Conservation (phyloP, 2,797 vertebrate species). For the Coregonus sp. region DNA sequence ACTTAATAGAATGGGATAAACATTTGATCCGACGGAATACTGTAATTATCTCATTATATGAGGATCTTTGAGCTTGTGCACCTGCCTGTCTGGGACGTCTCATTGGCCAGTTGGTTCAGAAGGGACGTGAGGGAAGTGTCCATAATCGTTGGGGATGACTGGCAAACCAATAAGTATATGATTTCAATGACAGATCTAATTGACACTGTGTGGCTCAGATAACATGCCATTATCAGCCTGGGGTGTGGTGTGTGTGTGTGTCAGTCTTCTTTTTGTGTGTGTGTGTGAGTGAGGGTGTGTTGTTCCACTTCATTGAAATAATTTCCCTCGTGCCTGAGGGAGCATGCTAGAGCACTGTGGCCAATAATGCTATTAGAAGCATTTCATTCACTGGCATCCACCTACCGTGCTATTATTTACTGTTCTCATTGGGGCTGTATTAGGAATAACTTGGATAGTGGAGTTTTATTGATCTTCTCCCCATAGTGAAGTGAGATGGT, state of each 20-base stretch:
- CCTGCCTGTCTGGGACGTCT: background rate
- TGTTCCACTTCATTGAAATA: background rate
- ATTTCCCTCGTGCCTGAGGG: constrained; percentile 17
- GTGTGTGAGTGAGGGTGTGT: background rate
- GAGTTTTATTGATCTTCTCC: constrained; percentile 22
- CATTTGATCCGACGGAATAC: constrained; percentile 28
- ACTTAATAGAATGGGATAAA: constrained; percentile 23
- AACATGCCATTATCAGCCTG: background rate
- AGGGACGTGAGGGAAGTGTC: background rate
- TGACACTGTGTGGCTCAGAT: background rate
- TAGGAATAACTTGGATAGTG: constrained; percentile 7
- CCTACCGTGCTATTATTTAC: constrained; percentile 16
- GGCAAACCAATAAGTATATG: background rate
- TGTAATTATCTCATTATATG: constrained; percentile 34
- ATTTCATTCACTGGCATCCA: constrained; percentile 25
- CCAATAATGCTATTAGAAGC: constrained; percentile 39
- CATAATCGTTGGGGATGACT: background rate
- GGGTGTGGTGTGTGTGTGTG: constrained; percentile 4
- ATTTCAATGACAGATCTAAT: background rate
- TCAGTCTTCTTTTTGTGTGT: background rate
- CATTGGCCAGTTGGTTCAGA: background rate
- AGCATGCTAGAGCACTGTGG: constrained; percentile 8
- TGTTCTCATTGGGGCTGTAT: constrained; percentile 9
- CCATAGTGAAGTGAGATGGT: constrained; percentile 15
- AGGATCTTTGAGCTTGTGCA: background rate